phyloP scores from a whole-genome alignment of 2,113 vertebrate species.

The Mystacornis crossleyi region DNA sequence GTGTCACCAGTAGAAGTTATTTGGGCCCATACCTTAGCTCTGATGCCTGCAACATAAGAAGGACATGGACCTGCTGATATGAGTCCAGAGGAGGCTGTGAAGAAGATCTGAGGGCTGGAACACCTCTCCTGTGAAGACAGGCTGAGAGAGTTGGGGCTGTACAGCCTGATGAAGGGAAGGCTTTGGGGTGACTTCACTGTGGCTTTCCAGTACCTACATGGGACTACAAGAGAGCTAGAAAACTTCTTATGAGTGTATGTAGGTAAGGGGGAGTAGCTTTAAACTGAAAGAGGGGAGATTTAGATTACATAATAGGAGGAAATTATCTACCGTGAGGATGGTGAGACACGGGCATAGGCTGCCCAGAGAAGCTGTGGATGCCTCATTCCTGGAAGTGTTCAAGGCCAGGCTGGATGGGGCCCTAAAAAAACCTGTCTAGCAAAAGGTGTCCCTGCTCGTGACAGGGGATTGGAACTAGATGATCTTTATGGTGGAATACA shows the following conservation, averaged over 20 bases:
- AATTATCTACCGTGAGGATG: not conserved
- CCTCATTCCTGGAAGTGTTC: too few relatives aligned
- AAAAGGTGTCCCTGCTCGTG: not conserved
- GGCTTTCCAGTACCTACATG: not conserved
- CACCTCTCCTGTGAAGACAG: not conserved
- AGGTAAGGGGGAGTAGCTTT: not conserved
- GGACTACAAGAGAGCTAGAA: too few relatives aligned
- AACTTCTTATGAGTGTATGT: not conserved
- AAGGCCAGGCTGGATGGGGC: not conserved
- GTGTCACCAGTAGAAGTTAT: not conserved
- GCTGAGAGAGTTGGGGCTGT: not conserved
- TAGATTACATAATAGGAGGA: too few relatives aligned
- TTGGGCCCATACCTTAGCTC: not conserved
- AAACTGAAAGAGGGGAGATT: not conserved
- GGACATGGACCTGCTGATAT: not conserved
- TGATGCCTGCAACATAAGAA: not conserved
- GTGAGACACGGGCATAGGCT: not conserved
- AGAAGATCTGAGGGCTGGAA: not conserved
- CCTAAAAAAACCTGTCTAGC: not conserved
- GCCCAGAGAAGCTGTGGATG: not conserved
- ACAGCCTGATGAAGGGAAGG: not conserved
- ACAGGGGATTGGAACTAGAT: not conserved
- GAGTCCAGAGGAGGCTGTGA: not conserved
- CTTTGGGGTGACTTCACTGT: fast-evolving
- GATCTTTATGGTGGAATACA: not conserved